Conservation (phyloP, 2,888 invertebrate genomes). For the Hesperia comma region DNA sequence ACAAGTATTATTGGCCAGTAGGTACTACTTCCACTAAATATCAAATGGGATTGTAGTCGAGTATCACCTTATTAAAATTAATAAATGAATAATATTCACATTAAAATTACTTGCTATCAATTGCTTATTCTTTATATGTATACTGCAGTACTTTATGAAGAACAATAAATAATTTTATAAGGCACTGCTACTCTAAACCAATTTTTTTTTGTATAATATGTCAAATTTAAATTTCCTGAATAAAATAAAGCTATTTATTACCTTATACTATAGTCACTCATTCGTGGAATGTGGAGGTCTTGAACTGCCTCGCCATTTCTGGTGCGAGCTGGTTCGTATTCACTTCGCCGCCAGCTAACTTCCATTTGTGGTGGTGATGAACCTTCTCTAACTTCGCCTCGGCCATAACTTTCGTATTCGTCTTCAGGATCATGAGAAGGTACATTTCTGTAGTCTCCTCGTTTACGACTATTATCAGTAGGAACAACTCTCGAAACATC, state of each 20-base stretch:
- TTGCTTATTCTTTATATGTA: too few relatives aligned
- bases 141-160: too few relatives aligned
- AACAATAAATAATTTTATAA: too few relatives aligned
- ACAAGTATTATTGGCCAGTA: too few relatives aligned
- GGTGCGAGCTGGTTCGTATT: conserved; percentile 56
- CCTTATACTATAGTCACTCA: conserved; percentile 85
- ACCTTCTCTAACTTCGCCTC: conserved; percentile 62
- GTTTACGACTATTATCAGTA: conserved; percentile 76
- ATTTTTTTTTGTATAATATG: too few relatives aligned
- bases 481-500: conserved; percentile 66
- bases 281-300: conserved; percentile 87
- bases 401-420: conserved; percentile 77
- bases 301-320: conserved; percentile 67
- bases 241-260: conserved; percentile 64
- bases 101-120: too few relatives aligned
- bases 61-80: too few relatives aligned
- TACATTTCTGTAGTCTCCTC: conserved; percentile 89
- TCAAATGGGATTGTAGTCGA: too few relatives aligned
- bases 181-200: too few relatives aligned
- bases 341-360: conserved; percentile 63
- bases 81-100: too few relatives aligned
- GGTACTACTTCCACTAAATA: too few relatives aligned
- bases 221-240: too few relatives aligned
- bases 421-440: conserved; percentile 88
- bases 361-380: conserved; percentile 64